Evolutionary conservation across 1,140 invertebrate species (phyloP).

Genomic region (Lordiphosa stackelbergi): DNA sequence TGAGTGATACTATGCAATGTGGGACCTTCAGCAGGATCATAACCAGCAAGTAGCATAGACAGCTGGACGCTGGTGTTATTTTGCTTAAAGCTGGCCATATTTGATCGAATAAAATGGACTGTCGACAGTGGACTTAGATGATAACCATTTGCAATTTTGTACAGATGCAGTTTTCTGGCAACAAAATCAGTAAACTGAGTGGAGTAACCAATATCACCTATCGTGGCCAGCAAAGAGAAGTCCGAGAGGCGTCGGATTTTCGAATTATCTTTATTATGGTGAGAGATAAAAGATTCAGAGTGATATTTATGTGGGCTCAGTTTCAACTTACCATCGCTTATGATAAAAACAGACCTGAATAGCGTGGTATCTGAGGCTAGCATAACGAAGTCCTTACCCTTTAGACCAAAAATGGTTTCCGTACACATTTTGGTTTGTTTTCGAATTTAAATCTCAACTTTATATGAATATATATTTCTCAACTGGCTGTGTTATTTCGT

Average conservation of each 20-base stretch:
- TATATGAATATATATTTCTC: not conserved
- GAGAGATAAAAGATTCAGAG: too few relatives aligned
- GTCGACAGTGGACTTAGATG: conserved; percentile 93
- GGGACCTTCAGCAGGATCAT: conserved; percentile 86
- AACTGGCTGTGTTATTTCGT: not conserved
- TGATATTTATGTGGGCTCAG: not conserved
- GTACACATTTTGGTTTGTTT: conserved; percentile 69
- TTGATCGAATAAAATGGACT: conserved; percentile 90
- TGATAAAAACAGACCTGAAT: conserved; percentile 91
- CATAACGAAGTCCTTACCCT: conserved; percentile 94
- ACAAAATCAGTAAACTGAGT: conserved; percentile 97
- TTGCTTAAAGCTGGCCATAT: conserved; percentile 92
- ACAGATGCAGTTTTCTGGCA: conserved; percentile 95
- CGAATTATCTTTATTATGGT: conserved; percentile 1
- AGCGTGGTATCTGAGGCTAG: conserved; percentile 93
- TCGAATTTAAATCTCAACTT: conserved; percentile 31
- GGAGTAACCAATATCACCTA: conserved; percentile 6
- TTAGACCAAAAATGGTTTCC: conserved; percentile 94
- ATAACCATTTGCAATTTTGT: conserved; percentile 98
- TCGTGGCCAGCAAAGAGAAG: conserved; percentile 3
- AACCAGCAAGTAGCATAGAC: conserved; percentile 73
- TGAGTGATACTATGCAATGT: conserved; percentile 92
- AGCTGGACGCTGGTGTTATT: conserved; percentile 80
- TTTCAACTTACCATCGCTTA: conserved; percentile 88
- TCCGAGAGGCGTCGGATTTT: conserved; percentile 13